Evolutionary conservation across 53 echinoderm and acorn worm genomes (phyloP).

Genomic region (Patiria pectinifera): DNA sequence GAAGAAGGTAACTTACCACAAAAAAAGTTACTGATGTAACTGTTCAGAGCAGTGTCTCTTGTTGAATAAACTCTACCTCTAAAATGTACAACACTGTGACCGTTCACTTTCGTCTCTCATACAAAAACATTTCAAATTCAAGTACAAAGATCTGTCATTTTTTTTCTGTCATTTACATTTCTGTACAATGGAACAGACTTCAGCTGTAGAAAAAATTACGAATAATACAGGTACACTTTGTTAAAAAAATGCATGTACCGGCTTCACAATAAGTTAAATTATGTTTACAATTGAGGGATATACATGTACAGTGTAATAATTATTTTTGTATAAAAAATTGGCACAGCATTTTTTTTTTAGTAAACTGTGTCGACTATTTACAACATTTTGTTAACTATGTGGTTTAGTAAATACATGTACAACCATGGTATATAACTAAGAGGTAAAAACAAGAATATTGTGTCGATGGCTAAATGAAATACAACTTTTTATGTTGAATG

Average conservation of each 20-base stretch:
- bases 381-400: slow-evolving; percentile 28
- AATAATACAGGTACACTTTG: slow-evolving; percentile 37
- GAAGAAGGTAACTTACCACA: background rate
- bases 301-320: slow-evolving; percentile 60
- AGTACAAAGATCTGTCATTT: slow-evolving; percentile 40
- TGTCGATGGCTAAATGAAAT: background rate
- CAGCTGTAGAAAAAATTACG: slow-evolving; percentile 39
- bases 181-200: slow-evolving; percentile 32
- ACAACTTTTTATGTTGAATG: background rate
- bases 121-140: slow-evolving; percentile 30
- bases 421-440: background rate
- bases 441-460: background rate
- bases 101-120: slow-evolving; percentile 3
- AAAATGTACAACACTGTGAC: slow-evolving; percentile 8
- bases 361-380: slow-evolving; percentile 53
- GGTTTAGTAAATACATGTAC: background rate
- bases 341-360: slow-evolving; percentile 35
- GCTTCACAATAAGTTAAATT: slow-evolving; percentile 52
- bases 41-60: background rate
- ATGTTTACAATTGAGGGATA: slow-evolving; percentile 30
- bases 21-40: background rate
- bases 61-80: background rate
- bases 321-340: slow-evolving; percentile 48
- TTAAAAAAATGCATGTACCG: background rate
- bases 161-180: slow-evolving; percentile 30